Evolutionary conservation across 1,140 invertebrate genomes (phyloP).

Genomic region (Zaprionus camerounensis): DNA sequence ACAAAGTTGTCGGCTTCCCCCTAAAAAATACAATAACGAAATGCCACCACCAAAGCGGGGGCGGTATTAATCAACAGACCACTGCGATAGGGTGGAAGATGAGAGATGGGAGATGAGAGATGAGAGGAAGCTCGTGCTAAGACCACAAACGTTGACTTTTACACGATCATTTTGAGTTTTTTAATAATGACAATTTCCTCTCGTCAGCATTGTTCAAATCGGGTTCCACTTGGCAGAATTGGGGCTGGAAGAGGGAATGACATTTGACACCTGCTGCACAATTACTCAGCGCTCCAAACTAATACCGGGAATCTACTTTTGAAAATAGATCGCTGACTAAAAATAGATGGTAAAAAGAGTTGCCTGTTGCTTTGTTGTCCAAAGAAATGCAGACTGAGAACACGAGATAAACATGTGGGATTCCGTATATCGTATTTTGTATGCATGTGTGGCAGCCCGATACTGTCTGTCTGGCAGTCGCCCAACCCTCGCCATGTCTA

Average conservation of each 20-base stretch:
- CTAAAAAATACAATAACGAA: neutral
- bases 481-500: constrained; percentile 4
- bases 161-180: constrained; percentile 61
- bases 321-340: constrained; percentile 39
- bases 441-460: constrained; percentile 40
- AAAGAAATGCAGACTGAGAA: constrained; percentile 35
- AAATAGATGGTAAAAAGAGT: constrained; percentile 73
- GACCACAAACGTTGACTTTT: constrained; percentile 74
- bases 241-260: constrained; percentile 37
- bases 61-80: constrained; percentile 51
- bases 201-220: constrained; percentile 8
- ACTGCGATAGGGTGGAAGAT: constrained; percentile 23
- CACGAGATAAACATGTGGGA: constrained; percentile 54
- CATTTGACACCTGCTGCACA: constrained; percentile 78
- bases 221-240: constrained; percentile 45
- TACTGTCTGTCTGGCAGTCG: constrained; percentile 16
- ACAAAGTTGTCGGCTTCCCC: constrained; percentile 69
- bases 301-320: constrained; percentile 62
- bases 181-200: constrained; percentile 73
- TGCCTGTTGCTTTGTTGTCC: constrained; percentile 60
- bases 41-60: constrained; percentile 43
- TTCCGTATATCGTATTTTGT: constrained; percentile 17
- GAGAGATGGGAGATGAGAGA: constrained; percentile 4
- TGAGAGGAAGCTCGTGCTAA: constrained; percentile 52
- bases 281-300: constrained; percentile 71